Evolutionary conservation across 2,888 invertebrate genomes (phyloP), one percentile per base, ranked within the genome.

Genomic region (Nomada goodeniana): DNA sequence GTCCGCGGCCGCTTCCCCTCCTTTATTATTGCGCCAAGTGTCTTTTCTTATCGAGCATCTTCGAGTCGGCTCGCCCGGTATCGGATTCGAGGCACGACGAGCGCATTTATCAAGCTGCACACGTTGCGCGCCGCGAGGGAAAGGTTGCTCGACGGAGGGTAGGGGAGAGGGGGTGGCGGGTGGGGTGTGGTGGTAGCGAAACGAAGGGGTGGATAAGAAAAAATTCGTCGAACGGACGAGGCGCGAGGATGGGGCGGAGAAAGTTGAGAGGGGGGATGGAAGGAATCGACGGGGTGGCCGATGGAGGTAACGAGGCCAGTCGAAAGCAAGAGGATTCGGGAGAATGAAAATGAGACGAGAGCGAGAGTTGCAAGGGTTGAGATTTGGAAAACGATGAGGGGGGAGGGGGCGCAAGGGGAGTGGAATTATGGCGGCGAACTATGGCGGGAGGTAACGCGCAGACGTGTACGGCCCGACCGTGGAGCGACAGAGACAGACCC

Each of bases 71-170:
- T 69, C 20, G 44, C 60, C 64, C 67, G 63, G 81, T 86, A 86
- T 86, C 85, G 87, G 80, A 89, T 89, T 89, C 88, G 82, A 65
- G 82, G 85, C 88, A 89, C 88, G 88, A 73, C 80, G 86, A 83
- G 73, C 83, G 83, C 88, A 85, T 89, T 89, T 89, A 85, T 89
- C 88, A 88, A 83, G 78, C 76, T 64, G 61, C 75, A 76, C 86
- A 86, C 84, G 81, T 84, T 77, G 63, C 73, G 71, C 82, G 79
- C 53, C 77, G 72, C 64, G 61, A 61, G 83, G 70, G 69, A 81
- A 80, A 82, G 80, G 64, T 44, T 18, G 52, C 10, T 23, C 26
- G 15, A 26, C 18, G 44, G 44, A 11, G 7, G 5, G n/a, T 23
- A 23, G 23, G 23, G 23, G 23, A n/a, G 23, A 1, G 23, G 23